Conservation (phyloP, 2,113 vertebrate species). For the Bufo gargarizans region DNA sequence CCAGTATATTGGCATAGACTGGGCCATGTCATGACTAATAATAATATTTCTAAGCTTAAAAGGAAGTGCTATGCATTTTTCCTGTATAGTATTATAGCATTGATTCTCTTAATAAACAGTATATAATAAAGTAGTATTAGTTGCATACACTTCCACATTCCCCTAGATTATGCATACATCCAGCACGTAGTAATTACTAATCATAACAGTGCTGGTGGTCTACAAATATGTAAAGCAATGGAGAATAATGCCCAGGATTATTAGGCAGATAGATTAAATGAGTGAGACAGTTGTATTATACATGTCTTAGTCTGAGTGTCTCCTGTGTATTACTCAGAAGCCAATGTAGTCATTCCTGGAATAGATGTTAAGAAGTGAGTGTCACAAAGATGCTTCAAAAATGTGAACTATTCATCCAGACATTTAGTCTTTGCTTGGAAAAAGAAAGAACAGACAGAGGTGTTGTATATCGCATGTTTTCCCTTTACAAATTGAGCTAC, state of each 20-base stretch:
- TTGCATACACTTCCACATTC: not conserved
- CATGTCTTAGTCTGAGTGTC: slow-evolving; percentile 19
- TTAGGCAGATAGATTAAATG: slow-evolving; percentile 24
- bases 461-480: not conserved
- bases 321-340: slow-evolving; percentile 10
- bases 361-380: slow-evolving; percentile 3
- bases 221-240: slow-evolving; percentile 24
- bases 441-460: not conserved
- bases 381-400: not conserved
- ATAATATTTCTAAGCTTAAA: not conserved
- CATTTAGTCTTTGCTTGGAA: not conserved
- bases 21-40: not conserved
- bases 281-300: not conserved
- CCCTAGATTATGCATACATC: slow-evolving; percentile 13
- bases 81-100: not conserved
- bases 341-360: slow-evolving; percentile 25
- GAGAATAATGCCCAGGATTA: slow-evolving; percentile 14
- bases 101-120: not conserved
- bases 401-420: not conserved
- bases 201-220: slow-evolving; percentile 35
- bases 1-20: not conserved
- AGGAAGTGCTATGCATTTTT: not conserved
- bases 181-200: slow-evolving; percentile 18
- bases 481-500: too few relatives aligned
- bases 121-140: not conserved